Evolutionary conservation across 2,797 vertebrate genomes (phyloP), one percentile per base, ranked within the genome.

Genomic region (Gambusia yucatana): DNA sequence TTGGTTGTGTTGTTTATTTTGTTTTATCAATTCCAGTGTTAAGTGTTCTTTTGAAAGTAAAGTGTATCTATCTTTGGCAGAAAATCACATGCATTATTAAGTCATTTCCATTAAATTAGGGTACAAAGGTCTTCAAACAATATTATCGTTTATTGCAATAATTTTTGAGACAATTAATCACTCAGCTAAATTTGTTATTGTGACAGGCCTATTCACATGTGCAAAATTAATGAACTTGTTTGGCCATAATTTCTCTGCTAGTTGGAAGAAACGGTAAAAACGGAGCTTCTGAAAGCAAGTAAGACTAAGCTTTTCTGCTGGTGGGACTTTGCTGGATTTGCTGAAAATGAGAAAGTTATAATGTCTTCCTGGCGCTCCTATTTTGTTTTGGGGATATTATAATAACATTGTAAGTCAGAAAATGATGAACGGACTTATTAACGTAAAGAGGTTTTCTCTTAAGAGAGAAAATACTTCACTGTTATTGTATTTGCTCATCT

Each of bases 401-500:
- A 1, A 33, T 44, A 30, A 11, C 20, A 50, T 43, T 57, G 14
- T 44, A 3, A 73, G 9, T 14, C 57, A 77, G 48, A 71, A 74
- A 65, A 6, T 1, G 22, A 65, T 22, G 30, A 22, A 73, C n/a
- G 22, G 13, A 41, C 4, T 11, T 57, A 43, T 36, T 52, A 55
- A 55, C 5, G 10, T 25, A 13, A 43, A n/a, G 11, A 43, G 36
- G 3, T 2, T 16, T 11, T 67, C 17, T 67, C 63, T 41, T 39
- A 41, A 57, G 22, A 52, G 13, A 16, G 28, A 9, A 39, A 61
- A n/a, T 6, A 59, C 41, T 57, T 16, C 22, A 46, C 28, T 11
- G 47, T 50, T 52, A 48, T 4, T 25, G 44, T 44, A 50, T 78
- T 77, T 61, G 30, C 6, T 76, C 77, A 16, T 79, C 46, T 25